Conservation (phyloP, 2,113 vertebrate species). For the Sinocyclocheilus anophthalmus region DNA sequence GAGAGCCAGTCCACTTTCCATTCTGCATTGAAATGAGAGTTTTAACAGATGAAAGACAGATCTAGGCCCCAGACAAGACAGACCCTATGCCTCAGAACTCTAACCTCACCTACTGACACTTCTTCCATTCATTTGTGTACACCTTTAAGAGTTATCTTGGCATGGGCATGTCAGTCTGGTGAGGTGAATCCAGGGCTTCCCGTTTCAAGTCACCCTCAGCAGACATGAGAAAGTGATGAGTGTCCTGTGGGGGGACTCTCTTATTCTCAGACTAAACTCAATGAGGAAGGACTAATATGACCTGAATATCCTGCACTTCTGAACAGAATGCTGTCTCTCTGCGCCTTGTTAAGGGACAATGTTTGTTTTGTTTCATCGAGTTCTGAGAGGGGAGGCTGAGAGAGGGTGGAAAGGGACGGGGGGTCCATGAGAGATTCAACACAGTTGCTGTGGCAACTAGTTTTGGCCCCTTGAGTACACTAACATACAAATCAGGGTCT, state of each 20-base stretch:
- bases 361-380: conserved; percentile 77
- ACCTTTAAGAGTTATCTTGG: neutral
- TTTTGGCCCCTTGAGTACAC: conserved; percentile 62
- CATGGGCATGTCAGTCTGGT: neutral
- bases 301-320: conserved; percentile 68
- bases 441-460: conserved; percentile 66
- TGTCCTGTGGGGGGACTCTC: conserved; percentile 35
- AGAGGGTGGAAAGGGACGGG: conserved; percentile 50
- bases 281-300: conserved; percentile 73
- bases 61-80: neutral
- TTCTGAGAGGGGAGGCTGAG: conserved; percentile 64
- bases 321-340: conserved; percentile 55
- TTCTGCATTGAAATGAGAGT: neutral
- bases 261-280: conserved; percentile 58
- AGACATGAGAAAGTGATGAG: conserved; percentile 36
- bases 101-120: neutral
- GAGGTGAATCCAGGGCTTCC: conserved; percentile 1
- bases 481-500: conserved; percentile 57
- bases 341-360: conserved; percentile 69
- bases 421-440: conserved; percentile 53
- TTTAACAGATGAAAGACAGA: neutral
- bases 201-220: neutral
- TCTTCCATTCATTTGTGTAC: neutral
- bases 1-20: neutral
- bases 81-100: neutral